These are phyloP conservation scores for Rhagium mordax DNA, from an alignment of 2,888 invertebrate species.

Conservation along the genomic window DNA sequence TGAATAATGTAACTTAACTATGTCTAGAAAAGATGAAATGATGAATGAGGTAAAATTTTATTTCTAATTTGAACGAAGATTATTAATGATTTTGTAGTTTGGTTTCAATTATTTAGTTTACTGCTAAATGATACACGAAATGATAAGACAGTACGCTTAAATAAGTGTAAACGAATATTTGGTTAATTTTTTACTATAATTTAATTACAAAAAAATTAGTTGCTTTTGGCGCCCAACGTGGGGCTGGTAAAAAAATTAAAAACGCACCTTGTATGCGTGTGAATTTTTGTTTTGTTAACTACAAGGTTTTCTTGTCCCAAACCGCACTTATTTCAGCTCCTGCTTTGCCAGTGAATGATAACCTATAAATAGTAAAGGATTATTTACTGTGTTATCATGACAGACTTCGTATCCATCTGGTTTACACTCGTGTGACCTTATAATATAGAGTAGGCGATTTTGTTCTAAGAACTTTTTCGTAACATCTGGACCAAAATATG, in stretches of 20 bases:
- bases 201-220: too few relatives aligned
- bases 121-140: not conserved
- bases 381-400: slow-evolving; percentile 84
- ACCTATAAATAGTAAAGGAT: not conserved
- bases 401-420: slow-evolving; percentile 91
- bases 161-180: not conserved
- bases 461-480: slow-evolving; percentile 84
- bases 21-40: not conserved
- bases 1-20: too few relatives aligned
- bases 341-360: not conserved
- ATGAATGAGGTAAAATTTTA: too few relatives aligned
- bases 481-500: slow-evolving; percentile 94
- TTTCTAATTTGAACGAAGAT: too few relatives aligned
- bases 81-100: too few relatives aligned
- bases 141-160: not conserved
- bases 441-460: slow-evolving; percentile 83
- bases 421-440: slow-evolving; percentile 95
- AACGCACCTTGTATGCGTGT: too few relatives aligned
- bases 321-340: not conserved
- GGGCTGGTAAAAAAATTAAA: too few relatives aligned
- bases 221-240: too few relatives aligned
- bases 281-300: too few relatives aligned
- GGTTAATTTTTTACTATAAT: too few relatives aligned
- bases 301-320: too few relatives aligned
- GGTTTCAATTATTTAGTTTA: not conserved